These are phyloP conservation scores for Rhodophaea formosa DNA, from an alignment of 2,888 invertebrate genomes.

Conservation along the genomic window DNA sequence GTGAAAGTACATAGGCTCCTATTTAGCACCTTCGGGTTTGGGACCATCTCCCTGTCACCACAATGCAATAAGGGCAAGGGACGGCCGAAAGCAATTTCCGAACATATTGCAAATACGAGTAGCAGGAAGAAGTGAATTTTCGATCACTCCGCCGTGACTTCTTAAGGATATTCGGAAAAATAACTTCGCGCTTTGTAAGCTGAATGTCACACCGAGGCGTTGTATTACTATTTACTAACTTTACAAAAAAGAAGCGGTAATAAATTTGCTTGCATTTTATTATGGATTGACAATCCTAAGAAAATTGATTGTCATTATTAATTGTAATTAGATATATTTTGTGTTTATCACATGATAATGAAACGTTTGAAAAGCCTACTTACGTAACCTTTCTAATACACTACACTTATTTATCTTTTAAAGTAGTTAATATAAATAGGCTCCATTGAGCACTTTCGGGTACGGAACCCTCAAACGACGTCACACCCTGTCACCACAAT, in stretches of 20 bases:
- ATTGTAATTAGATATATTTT: no score
- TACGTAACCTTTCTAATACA: no score
- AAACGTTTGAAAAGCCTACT: no score
- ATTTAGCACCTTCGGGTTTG: not conserved
- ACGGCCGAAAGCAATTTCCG: slow-evolving; percentile 42
- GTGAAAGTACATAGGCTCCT: no score
- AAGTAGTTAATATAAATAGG: no score
- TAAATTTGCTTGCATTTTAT: no score
- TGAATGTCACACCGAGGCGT: not conserved
- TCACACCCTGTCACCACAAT: slow-evolving; percentile 12
- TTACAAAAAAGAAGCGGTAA: no score
- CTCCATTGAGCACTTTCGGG: not conserved
- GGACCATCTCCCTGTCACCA: slow-evolving; percentile 1
- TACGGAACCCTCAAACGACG: not conserved
- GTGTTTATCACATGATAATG: no score
- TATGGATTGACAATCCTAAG: no score
- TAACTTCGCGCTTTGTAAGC: slow-evolving; percentile 22
- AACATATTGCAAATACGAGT: slow-evolving; percentile 51
- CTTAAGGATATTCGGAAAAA: slow-evolving; percentile 27
- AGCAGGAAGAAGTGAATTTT: slow-evolving; percentile 39
- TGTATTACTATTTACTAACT: not conserved
- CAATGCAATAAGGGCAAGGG: slow-evolving; percentile 8
- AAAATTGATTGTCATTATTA: no score
- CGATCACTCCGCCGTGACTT: slow-evolving; percentile 35
- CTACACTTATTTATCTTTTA: no score